phyloP scores from a whole-genome alignment of 2,888 invertebrate species.

The Monopis laevigella region DNA sequence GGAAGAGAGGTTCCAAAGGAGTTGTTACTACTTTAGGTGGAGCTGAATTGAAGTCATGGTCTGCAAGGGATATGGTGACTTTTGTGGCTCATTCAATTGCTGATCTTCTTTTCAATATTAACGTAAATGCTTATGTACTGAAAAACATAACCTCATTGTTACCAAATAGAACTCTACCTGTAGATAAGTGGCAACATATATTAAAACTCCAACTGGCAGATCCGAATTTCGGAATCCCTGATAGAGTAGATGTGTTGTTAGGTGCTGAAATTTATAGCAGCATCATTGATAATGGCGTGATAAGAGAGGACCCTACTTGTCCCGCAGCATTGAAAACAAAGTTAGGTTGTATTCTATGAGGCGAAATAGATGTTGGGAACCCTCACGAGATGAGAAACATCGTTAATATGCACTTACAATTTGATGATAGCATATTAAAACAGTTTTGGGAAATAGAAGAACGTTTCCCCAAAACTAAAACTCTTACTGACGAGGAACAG shows the following conservation, averaged over 20 bases:
- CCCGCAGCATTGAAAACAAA: no score
- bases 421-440: no score
- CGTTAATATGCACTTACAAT: no score
- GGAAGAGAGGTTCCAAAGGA: neutral
- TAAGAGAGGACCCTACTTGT: no score
- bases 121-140: conserved; percentile 18
- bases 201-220: neutral
- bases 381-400: no score
- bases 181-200: conserved; percentile 7
- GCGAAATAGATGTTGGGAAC: no score
- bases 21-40: neutral
- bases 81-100: conserved; percentile 17
- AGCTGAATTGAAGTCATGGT: conserved; percentile 12
- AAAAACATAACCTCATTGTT: conserved; percentile 17
- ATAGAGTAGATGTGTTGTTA: neutral
- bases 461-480: conserved; percentile 13
- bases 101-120: conserved; percentile 14
- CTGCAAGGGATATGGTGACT: conserved; percentile 15
- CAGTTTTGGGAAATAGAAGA: conserved; percentile 19
- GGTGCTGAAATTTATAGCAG: conserved; percentile 3
- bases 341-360: no score
- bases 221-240: neutral
- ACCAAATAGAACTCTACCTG: conserved; percentile 14
- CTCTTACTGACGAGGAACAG: conserved; percentile 16
- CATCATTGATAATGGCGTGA: neutral